These are phyloP conservation scores for Cercopithecus mona DNA, from an alignment of 2,113 vertebrate species.

Conservation along the genomic window DNA sequence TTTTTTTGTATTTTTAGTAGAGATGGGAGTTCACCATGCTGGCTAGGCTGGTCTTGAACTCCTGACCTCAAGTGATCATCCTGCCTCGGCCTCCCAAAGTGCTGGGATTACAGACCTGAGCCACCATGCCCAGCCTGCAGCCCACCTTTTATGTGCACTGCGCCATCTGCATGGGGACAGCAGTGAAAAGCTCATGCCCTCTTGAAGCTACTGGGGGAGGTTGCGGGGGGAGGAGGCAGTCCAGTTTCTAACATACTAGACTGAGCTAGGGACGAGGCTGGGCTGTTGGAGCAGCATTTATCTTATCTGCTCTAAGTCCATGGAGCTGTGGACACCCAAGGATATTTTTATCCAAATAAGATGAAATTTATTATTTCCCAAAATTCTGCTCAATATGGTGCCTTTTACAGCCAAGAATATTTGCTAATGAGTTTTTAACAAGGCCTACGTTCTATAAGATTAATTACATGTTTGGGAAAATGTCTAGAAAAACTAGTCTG, in stretches of 20 bases:
- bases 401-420: constrained; percentile 63
- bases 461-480: constrained; percentile 63
- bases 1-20: too few relatives aligned
- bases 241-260: neutral
- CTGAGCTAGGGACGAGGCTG: neutral
- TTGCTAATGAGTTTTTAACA: constrained; percentile 76
- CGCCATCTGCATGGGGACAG: neutral
- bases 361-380: constrained; percentile 66
- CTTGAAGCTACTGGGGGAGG: neutral
- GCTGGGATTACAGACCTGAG: too few relatives aligned
- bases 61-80: too few relatives aligned
- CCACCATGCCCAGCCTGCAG: too few relatives aligned
- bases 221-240: neutral
- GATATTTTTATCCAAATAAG: constrained; percentile 57
- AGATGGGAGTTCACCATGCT: too few relatives aligned
- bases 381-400: constrained; percentile 64
- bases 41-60: too few relatives aligned
- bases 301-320: constrained; percentile 16
- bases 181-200: neutral
- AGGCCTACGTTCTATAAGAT: constrained; percentile 61
- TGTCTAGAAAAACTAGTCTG: constrained; percentile 52
- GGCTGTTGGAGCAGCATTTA: constrained; percentile 11
- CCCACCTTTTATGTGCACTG: neutral
- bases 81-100: too few relatives aligned
- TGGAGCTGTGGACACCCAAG: constrained; percentile 47